Conservation (phyloP, 2,797 vertebrate species). For the Meriones psammophilus region DNA sequence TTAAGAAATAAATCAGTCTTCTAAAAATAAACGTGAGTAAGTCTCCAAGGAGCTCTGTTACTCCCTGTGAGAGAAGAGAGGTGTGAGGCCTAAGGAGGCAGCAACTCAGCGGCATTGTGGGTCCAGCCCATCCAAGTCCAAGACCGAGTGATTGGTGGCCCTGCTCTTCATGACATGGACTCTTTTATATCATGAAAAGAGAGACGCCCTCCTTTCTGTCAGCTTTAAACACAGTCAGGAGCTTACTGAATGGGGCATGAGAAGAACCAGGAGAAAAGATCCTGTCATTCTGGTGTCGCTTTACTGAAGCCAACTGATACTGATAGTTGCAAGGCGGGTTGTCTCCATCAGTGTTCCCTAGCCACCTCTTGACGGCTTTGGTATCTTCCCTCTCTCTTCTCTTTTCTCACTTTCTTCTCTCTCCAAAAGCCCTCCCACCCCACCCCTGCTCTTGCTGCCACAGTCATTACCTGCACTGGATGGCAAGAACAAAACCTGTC, state of each 20-base stretch:
- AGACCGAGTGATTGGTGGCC: neutral
- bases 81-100: neutral
- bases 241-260: neutral
- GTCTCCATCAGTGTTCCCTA: neutral
- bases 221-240: neutral
- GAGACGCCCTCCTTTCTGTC: neutral
- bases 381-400: neutral
- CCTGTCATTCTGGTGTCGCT: neutral
- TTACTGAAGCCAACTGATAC: neutral
- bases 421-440: no score
- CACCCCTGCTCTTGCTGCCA: no score
- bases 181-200: neutral
- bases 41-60: neutral
- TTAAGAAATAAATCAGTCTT: constrained; percentile 36
- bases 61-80: neutral
- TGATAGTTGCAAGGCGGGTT: neutral
- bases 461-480: no score
- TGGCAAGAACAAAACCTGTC: neutral
- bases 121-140: neutral
- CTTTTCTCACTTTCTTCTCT: neutral
- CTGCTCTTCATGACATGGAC: neutral
- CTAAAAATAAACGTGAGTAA: neutral
- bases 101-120: neutral
- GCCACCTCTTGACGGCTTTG: constrained; percentile 28
- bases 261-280: neutral